Percentiles rank a stretch among this genome's conserved stretches.
phyloP scores from a whole-genome alignment of 1,140 invertebrate genomes.

The Eciton burchellii region DNA sequence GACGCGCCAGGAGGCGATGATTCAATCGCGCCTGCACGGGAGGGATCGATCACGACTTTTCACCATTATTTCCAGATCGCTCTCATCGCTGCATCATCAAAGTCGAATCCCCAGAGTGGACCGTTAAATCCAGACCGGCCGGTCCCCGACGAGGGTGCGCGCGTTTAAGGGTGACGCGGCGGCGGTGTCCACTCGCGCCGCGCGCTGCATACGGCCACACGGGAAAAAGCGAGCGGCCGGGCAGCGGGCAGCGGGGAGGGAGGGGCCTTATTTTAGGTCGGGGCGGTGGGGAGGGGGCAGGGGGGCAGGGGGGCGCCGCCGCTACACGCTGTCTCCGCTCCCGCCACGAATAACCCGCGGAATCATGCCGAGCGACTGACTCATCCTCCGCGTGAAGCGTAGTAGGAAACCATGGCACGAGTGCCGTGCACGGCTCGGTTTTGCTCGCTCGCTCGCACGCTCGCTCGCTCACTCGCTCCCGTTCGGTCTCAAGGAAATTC shows the following conservation, averaged over 20 bases:
- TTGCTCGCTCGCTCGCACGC: constrained; percentile 15
- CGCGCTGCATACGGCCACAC: background rate
- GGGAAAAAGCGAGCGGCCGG: too few species aligned
- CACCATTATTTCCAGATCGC: too few species aligned
- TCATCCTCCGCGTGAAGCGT: constrained; percentile 68
- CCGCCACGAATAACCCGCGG: constrained; percentile 74
- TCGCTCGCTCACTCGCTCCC: constrained; percentile 34
- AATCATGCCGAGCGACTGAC: constrained; percentile 74
- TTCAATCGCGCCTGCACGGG: too few species aligned
- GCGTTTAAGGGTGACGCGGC: constrained; percentile 13
- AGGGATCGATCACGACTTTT: too few species aligned
- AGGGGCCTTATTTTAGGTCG: constrained; percentile 46
- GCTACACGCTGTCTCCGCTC: constrained; percentile 68
- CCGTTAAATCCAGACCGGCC: constrained; percentile 27
- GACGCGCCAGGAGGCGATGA: too few species aligned
- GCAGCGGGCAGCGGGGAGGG: constrained; percentile 48
- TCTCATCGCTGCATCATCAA: too few species aligned
- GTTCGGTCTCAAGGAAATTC: constrained; percentile 72
- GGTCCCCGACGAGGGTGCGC: background rate
- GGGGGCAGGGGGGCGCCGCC: constrained; percentile 20
- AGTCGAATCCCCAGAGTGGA: too few species aligned
- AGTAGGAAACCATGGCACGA: constrained; percentile 69
- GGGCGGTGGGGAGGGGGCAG: too few species aligned
- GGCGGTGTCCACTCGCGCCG: constrained; percentile 15
- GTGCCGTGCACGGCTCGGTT: constrained; percentile 15